phyloP scores from a whole-genome alignment of 2,888 invertebrate genomes.

The Amiota communis region DNA sequence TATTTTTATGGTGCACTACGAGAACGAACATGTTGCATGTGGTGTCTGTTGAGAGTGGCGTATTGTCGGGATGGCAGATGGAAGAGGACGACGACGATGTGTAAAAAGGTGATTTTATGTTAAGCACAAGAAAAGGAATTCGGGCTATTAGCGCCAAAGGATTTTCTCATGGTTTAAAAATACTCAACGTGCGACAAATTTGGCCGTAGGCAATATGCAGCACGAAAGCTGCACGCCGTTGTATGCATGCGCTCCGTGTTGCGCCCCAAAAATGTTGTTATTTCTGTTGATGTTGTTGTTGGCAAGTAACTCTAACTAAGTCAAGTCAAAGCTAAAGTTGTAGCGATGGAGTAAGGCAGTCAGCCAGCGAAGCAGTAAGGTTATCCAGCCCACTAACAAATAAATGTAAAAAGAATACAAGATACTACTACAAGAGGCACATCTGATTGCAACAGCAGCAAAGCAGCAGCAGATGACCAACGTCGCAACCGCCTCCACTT shows the following conservation, averaged over 20 bases:
- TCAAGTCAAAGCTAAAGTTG: background rate
- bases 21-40: slow-evolving; percentile 29
- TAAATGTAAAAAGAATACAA: slow-evolving; percentile 18
- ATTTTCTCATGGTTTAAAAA: slow-evolving; percentile 72
- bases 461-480: slow-evolving; percentile 32
- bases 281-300: background rate
- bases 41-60: slow-evolving; percentile 9
- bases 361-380: slow-evolving; percentile 1
- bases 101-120: slow-evolving; percentile 63
- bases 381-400: slow-evolving; percentile 25
- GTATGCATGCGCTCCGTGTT: slow-evolving; percentile 14
- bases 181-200: slow-evolving; percentile 65
- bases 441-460: slow-evolving; percentile 22
- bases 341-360: background rate
- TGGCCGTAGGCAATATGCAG: slow-evolving; percentile 62
- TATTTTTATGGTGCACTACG: slow-evolving; percentile 1
- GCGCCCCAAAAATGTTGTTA: slow-evolving; percentile 11
- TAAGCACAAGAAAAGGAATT: slow-evolving; percentile 64
- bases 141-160: slow-evolving; percentile 72
- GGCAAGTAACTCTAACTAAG: background rate
- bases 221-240: slow-evolving; percentile 65
- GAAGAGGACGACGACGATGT: slow-evolving; percentile 45
- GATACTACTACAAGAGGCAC: slow-evolving; percentile 16
- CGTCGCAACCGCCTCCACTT: slow-evolving; percentile 4
- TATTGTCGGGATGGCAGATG: slow-evolving; percentile 5